phyloP scores from a whole-genome alignment of 1,140 invertebrate genomes.

The Drosophila chauvacae region DNA sequence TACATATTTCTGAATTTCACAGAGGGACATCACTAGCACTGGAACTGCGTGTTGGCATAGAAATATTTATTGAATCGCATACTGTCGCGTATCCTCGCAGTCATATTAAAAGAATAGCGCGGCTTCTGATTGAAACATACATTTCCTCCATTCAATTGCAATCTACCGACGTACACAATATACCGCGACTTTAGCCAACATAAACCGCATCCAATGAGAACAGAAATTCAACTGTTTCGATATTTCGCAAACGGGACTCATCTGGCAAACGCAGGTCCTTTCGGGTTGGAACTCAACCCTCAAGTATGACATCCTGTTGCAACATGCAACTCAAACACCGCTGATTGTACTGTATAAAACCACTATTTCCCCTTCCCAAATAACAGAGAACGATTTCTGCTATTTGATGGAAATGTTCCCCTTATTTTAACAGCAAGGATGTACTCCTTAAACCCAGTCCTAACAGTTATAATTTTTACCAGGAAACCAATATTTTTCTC shows the following conservation, averaged over 20 bases:
- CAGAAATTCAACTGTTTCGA: constrained; percentile 55
- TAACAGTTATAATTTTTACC: too few species aligned
- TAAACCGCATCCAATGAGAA: constrained; percentile 58
- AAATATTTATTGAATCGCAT: constrained; percentile 29
- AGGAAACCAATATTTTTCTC: too few species aligned
- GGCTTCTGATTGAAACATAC: constrained; percentile 42
- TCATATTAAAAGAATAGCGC: constrained; percentile 28
- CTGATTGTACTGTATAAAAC: not conserved
- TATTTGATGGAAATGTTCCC: not conserved
- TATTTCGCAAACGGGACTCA: constrained; percentile 3
- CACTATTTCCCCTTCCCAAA: not conserved
- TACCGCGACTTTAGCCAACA: constrained; percentile 27
- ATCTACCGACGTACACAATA: constrained; percentile 29
- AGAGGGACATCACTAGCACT: constrained; percentile 35
- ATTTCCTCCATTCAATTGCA: constrained; percentile 47
- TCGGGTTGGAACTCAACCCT: constrained; percentile 4
- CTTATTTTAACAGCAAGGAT: not conserved
- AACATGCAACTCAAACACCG: constrained; percentile 11
- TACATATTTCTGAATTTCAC: constrained; percentile 36
- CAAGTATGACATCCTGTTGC: constrained; percentile 2
- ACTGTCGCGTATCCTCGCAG: constrained; percentile 7
- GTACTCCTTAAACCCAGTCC: not conserved
- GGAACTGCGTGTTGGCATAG: constrained; percentile 18
- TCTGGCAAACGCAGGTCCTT: not conserved
- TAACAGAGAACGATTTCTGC: not conserved